Percentiles rank a stretch among this genome's conserved stretches.
Conservation (phyloP, 2,797 vertebrate genomes). For the Orientallactaga sibirica region DNA sequence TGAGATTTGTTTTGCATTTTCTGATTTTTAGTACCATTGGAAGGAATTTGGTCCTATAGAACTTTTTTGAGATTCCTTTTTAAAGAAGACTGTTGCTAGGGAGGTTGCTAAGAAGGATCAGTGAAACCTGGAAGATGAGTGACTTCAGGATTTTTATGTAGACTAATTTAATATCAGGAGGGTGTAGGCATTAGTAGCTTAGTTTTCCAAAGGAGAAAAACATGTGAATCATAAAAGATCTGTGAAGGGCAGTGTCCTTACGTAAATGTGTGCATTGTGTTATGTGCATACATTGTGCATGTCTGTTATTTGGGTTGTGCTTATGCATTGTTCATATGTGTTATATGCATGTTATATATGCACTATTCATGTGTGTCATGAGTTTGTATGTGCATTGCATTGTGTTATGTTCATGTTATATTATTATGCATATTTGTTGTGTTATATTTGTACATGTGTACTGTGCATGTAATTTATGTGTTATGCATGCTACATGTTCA, state of each 20-base stretch:
- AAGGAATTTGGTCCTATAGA: constrained; percentile 52
- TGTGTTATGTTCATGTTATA: no score
- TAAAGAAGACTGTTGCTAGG: constrained; percentile 76
- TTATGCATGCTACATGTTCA: no score
- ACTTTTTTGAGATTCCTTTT: constrained; percentile 72
- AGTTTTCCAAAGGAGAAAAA: constrained; percentile 43
- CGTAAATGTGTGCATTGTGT: not conserved
- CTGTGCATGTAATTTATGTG: no score
- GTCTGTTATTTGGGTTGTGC: not conserved
- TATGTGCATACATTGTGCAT: not conserved
- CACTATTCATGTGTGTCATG: no score
- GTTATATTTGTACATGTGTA: no score
- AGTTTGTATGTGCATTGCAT: no score
- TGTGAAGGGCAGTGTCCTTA: not conserved
- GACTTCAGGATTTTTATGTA: constrained; percentile 76
- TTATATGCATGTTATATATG: not conserved
- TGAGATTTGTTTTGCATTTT: not conserved
- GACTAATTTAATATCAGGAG: constrained; percentile 76
- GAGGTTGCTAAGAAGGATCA: constrained; percentile 77
- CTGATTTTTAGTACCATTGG: constrained; percentile 39
- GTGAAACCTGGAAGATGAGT: constrained; percentile 66
- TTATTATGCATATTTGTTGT: no score
- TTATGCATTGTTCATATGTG: not conserved
- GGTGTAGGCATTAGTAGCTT: constrained; percentile 38
- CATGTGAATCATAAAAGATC: constrained; percentile 40